Percentiles rank a stretch among this genome's conserved stretches.
Evolutionary conservation across 2,797 vertebrate species (phyloP).

Genomic region (Ispidina lecontei): DNA sequence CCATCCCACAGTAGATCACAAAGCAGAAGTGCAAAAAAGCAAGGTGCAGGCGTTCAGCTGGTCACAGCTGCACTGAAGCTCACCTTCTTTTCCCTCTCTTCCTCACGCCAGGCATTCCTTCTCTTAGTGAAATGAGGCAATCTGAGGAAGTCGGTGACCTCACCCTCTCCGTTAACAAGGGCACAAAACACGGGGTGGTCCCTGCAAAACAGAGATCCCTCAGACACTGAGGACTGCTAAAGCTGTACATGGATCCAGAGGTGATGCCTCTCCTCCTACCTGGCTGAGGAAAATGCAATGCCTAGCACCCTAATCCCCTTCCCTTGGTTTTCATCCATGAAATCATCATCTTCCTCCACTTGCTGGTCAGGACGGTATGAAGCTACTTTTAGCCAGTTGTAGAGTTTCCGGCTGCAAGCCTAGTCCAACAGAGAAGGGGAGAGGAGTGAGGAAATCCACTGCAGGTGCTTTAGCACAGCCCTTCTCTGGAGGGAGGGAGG

Average conservation of each 20-base stretch:
- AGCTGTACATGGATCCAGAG: neutral
- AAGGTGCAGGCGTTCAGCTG: rapidly evolving
- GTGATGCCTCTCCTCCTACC: conserved; percentile 75
- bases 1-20: neutral
- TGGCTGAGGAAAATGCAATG: conserved; percentile 92
- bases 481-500: neutral
- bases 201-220: conserved; percentile 73
- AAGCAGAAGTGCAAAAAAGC: neutral
- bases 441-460: neutral
- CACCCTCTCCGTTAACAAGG: conserved; percentile 95
- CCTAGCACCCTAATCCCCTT: conserved; percentile 96
- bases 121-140: conserved; percentile 96
- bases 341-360: conserved; percentile 96
- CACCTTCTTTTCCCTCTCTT: conserved; percentile 96
- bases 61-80: neutral
- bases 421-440: conserved; percentile 49
- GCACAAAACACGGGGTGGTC: conserved; percentile 98
- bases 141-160: conserved; percentile 96
- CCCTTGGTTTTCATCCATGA: conserved; percentile 96
- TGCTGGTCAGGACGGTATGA: conserved; percentile 96
- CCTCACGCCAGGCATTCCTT: conserved; percentile 95
- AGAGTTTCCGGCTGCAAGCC: conserved; percentile 95
- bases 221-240: neutral
- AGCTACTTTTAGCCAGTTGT: conserved; percentile 96
- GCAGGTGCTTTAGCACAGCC: neutral